Base-by-base conservation (phyloP, 2,888 invertebrate genomes). In the Tetranychus truncatus region DNA sequence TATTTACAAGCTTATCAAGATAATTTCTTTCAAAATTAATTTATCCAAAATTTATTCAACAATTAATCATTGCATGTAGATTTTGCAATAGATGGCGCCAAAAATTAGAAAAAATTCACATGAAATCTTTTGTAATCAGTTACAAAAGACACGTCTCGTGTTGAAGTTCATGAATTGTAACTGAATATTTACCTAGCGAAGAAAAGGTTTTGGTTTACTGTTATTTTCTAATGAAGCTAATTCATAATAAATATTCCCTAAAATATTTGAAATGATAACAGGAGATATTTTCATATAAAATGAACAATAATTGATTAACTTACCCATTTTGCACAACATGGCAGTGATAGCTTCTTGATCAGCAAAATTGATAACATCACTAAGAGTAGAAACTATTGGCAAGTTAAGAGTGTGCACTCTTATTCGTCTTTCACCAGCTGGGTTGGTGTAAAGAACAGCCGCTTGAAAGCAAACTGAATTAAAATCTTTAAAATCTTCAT, bases 381-480 rank as follows among this genome's bases (percentile, higher is more conserved):
- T 87, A 75, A 97, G 82, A 80, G 88, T 92, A 75, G 88, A 87
- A 0, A 90, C 90, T 2, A 95, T 90, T 1, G 97, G 97, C 79
- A 99, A 83, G 82, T 96, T 95, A 78, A 99, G 83, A 0, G 99
- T 99, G 84, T 99, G 97, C 20, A 99, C 97, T 77, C 99, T 88
- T 82, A 99, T 99, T 80, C 97, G 87, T 75, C 99, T 86, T 84
- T 99, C 99, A 72, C 92, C 91, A 90, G 81, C 7, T 79, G 78
- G 34, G 21, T 92, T 95, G 1, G 99, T 99, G 82, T 99, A 99
- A 0, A 99, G 87, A 74, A 99, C 84, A 0, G 99, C 97, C 0
- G 96, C 96, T 86, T 99, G 99, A 86, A 99, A 96, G 85, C 94
- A 95, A 74, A 93, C 92, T 66, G 88, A 89, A 82, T 91, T 91